A percentile compares a stretch with the other conserved stretches of the same genome.
These are phyloP conservation scores for Corydoras sp. DNA, from an alignment of 2,113 vertebrate genomes.

Conservation along the genomic window DNA sequence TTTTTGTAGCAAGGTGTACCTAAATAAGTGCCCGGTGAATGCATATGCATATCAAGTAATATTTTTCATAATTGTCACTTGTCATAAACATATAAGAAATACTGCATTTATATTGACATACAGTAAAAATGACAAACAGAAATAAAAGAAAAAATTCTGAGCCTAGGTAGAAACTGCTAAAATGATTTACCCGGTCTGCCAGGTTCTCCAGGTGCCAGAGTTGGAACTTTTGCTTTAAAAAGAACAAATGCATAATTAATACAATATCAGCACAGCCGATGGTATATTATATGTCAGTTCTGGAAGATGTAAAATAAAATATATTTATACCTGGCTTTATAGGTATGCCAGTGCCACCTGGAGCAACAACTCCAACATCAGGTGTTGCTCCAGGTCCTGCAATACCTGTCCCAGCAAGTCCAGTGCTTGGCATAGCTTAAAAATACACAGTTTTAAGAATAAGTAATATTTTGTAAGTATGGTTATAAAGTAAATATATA, in stretches of 20 bases:
- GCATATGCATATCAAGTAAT: too few species aligned
- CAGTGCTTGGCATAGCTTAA: slow-evolving; percentile 22
- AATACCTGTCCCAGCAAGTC: slow-evolving; percentile 52
- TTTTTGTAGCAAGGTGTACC: too few species aligned
- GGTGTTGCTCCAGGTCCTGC: slow-evolving; percentile 50
- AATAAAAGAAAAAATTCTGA: too few species aligned
- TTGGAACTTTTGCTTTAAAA: slow-evolving; percentile 53
- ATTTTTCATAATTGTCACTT: too few species aligned
- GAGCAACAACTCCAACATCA: slow-evolving; percentile 23
- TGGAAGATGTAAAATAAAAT: neutral
- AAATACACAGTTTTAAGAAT: neutral
- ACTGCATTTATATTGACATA: too few species aligned
- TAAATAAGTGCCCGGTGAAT: too few species aligned
- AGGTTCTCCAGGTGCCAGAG: slow-evolving; percentile 47
- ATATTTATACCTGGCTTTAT: slow-evolving; percentile 52
- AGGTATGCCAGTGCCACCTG: slow-evolving; percentile 52
- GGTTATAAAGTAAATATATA: too few species aligned
- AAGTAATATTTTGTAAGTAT: too few species aligned
- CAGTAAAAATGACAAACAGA: too few species aligned
- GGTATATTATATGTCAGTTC: neutral
- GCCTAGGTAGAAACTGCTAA: too few species aligned
- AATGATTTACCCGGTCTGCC: slow-evolving; percentile 54
- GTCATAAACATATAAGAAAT: too few species aligned
- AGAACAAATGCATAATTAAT: slow-evolving; percentile 11
- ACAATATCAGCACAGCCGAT: neutral